Percentiles rank a stretch among this genome's conserved stretches.
phyloP scores from a whole-genome alignment of 2,113 vertebrate species.

The Percopsis transmontana region DNA sequence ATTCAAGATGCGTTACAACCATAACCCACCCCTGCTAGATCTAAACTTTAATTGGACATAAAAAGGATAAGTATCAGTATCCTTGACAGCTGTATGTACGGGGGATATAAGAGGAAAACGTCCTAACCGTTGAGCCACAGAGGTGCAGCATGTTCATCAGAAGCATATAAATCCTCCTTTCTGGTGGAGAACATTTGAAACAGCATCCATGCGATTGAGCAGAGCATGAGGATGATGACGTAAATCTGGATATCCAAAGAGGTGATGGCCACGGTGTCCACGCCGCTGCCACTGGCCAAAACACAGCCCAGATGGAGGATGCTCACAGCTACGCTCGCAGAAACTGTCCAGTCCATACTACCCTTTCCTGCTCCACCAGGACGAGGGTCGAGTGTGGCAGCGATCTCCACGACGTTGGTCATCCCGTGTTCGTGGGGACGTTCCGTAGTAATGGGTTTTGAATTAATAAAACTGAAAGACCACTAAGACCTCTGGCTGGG shows the following conservation, averaged over 20 bases:
- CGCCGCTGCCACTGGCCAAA: slow-evolving; percentile 84
- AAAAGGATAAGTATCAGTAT: too few relatives aligned
- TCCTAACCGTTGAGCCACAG: slow-evolving; percentile 90
- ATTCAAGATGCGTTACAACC: too few relatives aligned
- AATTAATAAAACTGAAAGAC: too few relatives aligned
- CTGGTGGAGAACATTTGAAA: slow-evolving; percentile 79
- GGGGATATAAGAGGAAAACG: too few relatives aligned
- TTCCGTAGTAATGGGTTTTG: too few relatives aligned
- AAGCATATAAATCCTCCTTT: slow-evolving; percentile 75
- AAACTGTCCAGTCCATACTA: slow-evolving; percentile 84
- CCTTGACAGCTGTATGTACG: too few relatives aligned
- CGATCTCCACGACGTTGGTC: too few relatives aligned
- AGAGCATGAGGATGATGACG: slow-evolving; percentile 83
- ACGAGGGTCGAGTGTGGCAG: slow-evolving; percentile 12
- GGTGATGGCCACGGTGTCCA: slow-evolving; percentile 72
- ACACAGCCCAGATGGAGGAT: slow-evolving; percentile 85
- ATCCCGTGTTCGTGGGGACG: too few relatives aligned
- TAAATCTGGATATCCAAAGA: slow-evolving; percentile 82
- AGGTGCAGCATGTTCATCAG: slow-evolving; percentile 90
- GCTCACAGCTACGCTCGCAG: slow-evolving; percentile 84
- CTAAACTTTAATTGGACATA: too few relatives aligned
- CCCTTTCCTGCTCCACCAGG: slow-evolving; percentile 54
- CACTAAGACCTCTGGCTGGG: too few relatives aligned
- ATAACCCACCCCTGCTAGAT: too few relatives aligned
- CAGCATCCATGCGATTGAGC: slow-evolving; percentile 85